These are phyloP conservation scores for Dolichomitus sp. DNA, from an alignment of 2,888 invertebrate genomes.

Conservation along the genomic window DNA sequence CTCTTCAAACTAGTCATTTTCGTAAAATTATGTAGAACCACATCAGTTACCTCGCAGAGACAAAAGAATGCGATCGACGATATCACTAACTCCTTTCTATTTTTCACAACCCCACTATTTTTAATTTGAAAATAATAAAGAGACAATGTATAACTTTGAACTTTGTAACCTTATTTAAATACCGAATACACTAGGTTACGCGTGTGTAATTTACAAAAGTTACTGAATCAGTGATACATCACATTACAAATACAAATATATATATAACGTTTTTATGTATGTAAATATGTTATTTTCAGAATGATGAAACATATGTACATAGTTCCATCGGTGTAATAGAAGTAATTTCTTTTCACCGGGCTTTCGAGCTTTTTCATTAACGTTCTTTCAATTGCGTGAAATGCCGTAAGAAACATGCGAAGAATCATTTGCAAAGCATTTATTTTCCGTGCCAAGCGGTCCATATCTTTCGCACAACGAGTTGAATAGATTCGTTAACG, in stretches of 20 bases:
- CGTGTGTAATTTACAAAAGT: too few relatives aligned
- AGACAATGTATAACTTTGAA: too few relatives aligned
- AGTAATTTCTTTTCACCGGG: not conserved
- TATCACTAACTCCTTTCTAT: too few relatives aligned
- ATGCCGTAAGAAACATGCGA: not conserved
- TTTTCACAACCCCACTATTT: too few relatives aligned
- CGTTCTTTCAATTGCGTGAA: not conserved
- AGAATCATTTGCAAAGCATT: not conserved
- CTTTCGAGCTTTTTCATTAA: not conserved
- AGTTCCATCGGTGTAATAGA: not conserved
- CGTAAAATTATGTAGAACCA: not conserved
- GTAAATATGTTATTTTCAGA: not conserved
- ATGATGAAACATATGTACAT: not conserved
- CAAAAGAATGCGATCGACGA: not conserved
- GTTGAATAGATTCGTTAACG: constrained; percentile 18
- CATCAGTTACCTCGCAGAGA: not conserved
- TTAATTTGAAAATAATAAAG: too few relatives aligned
- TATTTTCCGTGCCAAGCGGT: not conserved
- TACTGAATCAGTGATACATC: too few relatives aligned
- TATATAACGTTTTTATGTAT: too few relatives aligned
- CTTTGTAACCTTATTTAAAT: too few relatives aligned
- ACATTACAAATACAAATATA: too few relatives aligned
- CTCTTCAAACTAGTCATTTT: not conserved
- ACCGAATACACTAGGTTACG: too few relatives aligned
- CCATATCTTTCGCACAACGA: not conserved